Percentiles rank a stretch among this genome's conserved stretches.
Conservation (phyloP, 2,797 vertebrate genomes). For the Melanotaenia parkinsoni region DNA sequence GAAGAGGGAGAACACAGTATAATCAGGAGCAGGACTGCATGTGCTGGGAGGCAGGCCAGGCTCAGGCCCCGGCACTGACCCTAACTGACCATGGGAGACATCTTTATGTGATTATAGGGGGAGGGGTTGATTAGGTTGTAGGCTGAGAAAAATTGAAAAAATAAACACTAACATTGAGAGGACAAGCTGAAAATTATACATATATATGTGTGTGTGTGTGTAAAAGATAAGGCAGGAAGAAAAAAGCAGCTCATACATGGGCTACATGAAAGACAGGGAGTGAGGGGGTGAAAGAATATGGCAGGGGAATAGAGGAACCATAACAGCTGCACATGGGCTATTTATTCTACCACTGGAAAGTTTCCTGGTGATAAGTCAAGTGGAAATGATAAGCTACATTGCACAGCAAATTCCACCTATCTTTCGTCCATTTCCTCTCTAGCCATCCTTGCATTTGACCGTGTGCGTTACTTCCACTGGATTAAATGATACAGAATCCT, state of each 20-base stretch:
- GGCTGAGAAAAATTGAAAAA: slow-evolving; percentile 42
- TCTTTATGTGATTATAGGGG: slow-evolving; percentile 65
- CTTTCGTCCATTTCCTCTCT: slow-evolving; percentile 50
- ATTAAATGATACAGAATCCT: slow-evolving; percentile 51
- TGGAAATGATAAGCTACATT: slow-evolving; percentile 82
- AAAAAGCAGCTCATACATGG: slow-evolving; percentile 30
- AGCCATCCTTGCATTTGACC: slow-evolving; percentile 54
- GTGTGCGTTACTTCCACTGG: slow-evolving; percentile 60
- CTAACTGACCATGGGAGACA: slow-evolving; percentile 69
- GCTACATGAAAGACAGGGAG: slow-evolving; percentile 32
- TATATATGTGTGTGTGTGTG: background rate
- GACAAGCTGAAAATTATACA: slow-evolving; percentile 13
- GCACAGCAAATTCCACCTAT: slow-evolving; percentile 70
- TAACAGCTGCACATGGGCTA: slow-evolving; percentile 59
- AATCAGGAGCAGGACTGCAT: slow-evolving; percentile 65
- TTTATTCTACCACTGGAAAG: slow-evolving; percentile 74
- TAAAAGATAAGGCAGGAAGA: slow-evolving; percentile 8
- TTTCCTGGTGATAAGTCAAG: slow-evolving; percentile 79
- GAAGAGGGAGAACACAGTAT: slow-evolving; percentile 35
- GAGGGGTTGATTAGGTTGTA: slow-evolving; percentile 51
- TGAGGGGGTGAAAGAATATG: slow-evolving; percentile 28
- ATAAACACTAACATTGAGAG: slow-evolving; percentile 26
- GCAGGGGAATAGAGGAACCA: slow-evolving; percentile 37
- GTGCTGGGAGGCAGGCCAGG: slow-evolving; percentile 42
- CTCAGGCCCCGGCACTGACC: slow-evolving; percentile 38